phyloP scores from a whole-genome alignment of 2,888 invertebrate species.

The Seladonia tumulorum region DNA sequence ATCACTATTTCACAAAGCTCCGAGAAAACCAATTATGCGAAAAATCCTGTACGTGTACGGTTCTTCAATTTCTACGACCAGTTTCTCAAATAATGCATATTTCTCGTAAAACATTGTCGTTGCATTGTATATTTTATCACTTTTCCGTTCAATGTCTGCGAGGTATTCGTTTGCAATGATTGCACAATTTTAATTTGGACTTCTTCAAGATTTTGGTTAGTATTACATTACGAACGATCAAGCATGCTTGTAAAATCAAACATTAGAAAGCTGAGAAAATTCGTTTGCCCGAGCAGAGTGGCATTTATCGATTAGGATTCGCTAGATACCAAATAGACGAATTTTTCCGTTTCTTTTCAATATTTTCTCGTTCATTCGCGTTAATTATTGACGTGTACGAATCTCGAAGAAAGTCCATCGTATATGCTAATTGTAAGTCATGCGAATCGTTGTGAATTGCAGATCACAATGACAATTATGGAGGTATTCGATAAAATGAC shows the following conservation, averaged over 20 bases:
- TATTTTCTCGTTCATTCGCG: neutral
- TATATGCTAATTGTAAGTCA: constrained; percentile 42
- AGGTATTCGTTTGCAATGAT: constrained; percentile 33
- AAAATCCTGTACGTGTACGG: neutral
- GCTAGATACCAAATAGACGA: neutral
- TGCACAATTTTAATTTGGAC: constrained; percentile 17
- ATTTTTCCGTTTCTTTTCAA: neutral
- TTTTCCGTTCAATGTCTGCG: neutral
- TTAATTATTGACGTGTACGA: neutral
- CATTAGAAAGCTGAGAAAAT: neutral
- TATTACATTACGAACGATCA: neutral
- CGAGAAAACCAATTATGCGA: neutral
- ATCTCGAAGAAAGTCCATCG: constrained; percentile 43
- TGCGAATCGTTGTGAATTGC: constrained; percentile 59
- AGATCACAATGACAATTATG: constrained; percentile 44
- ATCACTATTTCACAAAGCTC: neutral
- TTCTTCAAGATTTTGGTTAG: constrained; percentile 41
- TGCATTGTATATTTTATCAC: neutral
- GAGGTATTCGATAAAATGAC: constrained; percentile 79
- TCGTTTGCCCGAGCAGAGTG: neutral
- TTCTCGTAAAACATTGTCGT: constrained; percentile 22
- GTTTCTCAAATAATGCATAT: constrained; percentile 35
- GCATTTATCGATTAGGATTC: neutral
- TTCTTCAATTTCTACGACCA: neutral
- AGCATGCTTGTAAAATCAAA: neutral